Evolutionary conservation across 2,888 invertebrate species (phyloP).

Genomic region (Gasteruption jaculator): DNA sequence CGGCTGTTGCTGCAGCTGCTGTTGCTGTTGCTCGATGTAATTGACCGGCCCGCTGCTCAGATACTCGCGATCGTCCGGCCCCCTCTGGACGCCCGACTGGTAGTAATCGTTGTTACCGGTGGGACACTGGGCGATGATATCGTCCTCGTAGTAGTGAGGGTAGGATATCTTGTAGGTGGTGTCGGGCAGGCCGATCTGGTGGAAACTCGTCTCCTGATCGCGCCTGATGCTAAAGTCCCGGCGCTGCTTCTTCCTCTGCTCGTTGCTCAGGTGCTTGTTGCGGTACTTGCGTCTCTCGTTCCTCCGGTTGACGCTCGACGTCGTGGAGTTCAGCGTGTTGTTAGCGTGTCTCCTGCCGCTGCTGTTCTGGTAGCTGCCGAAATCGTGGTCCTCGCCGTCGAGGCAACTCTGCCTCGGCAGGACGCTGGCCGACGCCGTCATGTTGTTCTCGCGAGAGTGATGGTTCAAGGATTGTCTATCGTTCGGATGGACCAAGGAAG

Average conservation of each 20-base stretch:
- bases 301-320: slow-evolving; percentile 28
- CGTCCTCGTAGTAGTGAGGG: slow-evolving; percentile 48
- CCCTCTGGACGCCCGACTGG: slow-evolving; percentile 13
- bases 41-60: slow-evolving; percentile 15
- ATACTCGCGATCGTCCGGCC: slow-evolving; percentile 12
- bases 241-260: slow-evolving; percentile 38
- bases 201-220: slow-evolving; percentile 40
- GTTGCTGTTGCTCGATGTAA: slow-evolving; percentile 24
- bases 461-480: slow-evolving; percentile 36
- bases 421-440: slow-evolving; percentile 19
- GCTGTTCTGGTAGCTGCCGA: slow-evolving; percentile 26
- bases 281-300: slow-evolving; percentile 31
- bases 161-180: slow-evolving; percentile 47
- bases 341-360: slow-evolving; percentile 13
- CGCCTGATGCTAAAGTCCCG: slow-evolving; percentile 22
- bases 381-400: slow-evolving; percentile 18
- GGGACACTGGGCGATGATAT: slow-evolving; percentile 36
- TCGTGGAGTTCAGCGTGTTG: slow-evolving; percentile 17
- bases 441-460: slow-evolving; percentile 23
- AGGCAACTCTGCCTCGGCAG: slow-evolving; percentile 24
- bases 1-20: slow-evolving; percentile 23
- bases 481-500: slow-evolving; percentile 40
- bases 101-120: slow-evolving; percentile 27
- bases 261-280: slow-evolving; percentile 34
- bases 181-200: slow-evolving; percentile 40